phyloP scores from a whole-genome alignment of 2,797 vertebrate species.

The Allobates femoralis region DNA sequence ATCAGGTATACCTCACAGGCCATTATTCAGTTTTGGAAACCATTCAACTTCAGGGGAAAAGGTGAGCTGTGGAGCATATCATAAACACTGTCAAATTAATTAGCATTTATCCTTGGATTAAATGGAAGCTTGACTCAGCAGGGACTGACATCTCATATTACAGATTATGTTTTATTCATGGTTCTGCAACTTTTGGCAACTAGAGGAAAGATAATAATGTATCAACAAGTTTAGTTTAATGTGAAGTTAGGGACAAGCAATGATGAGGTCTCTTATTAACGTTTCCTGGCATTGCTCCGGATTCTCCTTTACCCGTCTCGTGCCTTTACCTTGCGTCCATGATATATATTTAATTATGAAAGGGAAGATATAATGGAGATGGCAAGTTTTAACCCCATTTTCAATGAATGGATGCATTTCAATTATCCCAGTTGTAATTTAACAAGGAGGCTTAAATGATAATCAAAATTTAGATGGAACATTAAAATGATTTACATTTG shows the following conservation, averaged over 20 bases:
- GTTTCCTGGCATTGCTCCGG: conserved; percentile 20
- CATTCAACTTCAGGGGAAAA: conserved; percentile 55
- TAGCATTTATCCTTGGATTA: conserved; percentile 58
- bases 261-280: conserved; percentile 47
- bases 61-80: conserved; percentile 59
- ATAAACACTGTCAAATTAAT: conserved; percentile 63
- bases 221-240: conserved; percentile 63
- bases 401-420: conserved; percentile 20
- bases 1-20: conserved; percentile 54
- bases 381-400: conserved; percentile 12
- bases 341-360: conserved; percentile 2
- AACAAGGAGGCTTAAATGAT: conserved; percentile 10
- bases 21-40: conserved; percentile 56
- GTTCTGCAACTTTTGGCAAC: conserved; percentile 54
- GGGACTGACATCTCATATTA: conserved; percentile 39
- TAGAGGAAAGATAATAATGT: conserved; percentile 59
- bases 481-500: conserved; percentile 19
- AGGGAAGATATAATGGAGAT: background rate
- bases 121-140: conserved; percentile 57
- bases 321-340: conserved; percentile 15
- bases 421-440: conserved; percentile 29
- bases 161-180: conserved; percentile 55
- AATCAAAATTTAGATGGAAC: conserved; percentile 7
- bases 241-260: conserved; percentile 54
- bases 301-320: background rate